phyloP scores from a whole-genome alignment of 2,888 invertebrate genomes.

The Uloborus plumipes region DNA sequence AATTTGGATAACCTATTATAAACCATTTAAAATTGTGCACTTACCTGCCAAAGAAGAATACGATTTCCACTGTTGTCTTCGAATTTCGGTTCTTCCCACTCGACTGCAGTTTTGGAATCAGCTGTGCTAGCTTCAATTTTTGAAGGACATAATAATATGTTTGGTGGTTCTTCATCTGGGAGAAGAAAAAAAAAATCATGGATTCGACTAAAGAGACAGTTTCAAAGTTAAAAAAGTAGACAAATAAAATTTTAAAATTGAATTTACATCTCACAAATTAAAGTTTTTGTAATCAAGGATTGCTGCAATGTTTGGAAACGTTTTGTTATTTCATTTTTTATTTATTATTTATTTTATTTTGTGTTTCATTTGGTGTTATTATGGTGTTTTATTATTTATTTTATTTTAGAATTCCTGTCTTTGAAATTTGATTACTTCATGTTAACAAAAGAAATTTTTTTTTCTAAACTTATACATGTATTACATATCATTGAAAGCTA shows the following conservation, averaged over 20 bases:
- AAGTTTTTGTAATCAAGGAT: too few species aligned
- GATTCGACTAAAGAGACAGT: not conserved
- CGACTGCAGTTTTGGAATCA: not conserved
- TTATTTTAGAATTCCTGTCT: not conserved
- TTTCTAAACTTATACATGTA: too few species aligned
- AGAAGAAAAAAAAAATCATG: not conserved
- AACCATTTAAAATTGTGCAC: too few species aligned
- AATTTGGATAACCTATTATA: too few species aligned
- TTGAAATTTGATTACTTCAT: not conserved
- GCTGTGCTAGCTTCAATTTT: constrained; percentile 23
- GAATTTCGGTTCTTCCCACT: constrained; percentile 50
- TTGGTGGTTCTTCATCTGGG: constrained; percentile 45
- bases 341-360: too few species aligned
- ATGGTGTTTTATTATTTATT: too few species aligned
- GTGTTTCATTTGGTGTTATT: too few species aligned
- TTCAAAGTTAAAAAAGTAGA: not conserved
- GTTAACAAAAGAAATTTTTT: too few species aligned
- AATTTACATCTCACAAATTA: too few species aligned
- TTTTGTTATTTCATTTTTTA: too few species aligned
- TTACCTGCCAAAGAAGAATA: constrained; percentile 1
- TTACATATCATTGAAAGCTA: too few species aligned
- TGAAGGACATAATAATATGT: constrained; percentile 29
- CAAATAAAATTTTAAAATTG: not conserved
- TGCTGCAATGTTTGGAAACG: too few species aligned
- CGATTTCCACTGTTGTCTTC: constrained; percentile 25